Conservation (phyloP, 2,113 vertebrate species). For the Passer montanus region DNA sequence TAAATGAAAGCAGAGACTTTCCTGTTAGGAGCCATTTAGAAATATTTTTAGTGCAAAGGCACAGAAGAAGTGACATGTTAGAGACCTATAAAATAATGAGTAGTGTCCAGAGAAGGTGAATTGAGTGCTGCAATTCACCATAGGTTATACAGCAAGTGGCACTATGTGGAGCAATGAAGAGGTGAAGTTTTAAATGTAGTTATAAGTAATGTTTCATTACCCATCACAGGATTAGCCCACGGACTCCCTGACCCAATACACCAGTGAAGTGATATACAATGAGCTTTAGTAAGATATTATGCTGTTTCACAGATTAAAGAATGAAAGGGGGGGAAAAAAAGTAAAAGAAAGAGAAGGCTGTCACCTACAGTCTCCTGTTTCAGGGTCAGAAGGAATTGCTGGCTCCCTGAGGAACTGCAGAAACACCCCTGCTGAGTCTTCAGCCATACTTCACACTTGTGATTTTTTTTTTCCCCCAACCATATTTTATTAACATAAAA, state of each 20-base stretch:
- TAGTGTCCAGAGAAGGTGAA: conserved; percentile 15
- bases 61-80: neutral
- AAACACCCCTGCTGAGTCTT: neutral
- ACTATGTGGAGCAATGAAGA: accelerated
- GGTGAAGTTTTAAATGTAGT: neutral
- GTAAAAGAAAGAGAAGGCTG: neutral
- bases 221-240: neutral
- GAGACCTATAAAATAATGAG: conserved; percentile 15
- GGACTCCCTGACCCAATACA: neutral
- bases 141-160: neutral
- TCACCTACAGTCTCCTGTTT: neutral
- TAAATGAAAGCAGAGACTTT: neutral
- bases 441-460: neutral
- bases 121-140: neutral
- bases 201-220: neutral
- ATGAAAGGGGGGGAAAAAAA: neutral
- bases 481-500: neutral
- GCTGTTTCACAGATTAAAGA: neutral
- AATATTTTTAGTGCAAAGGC: neutral
- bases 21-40: neutral
- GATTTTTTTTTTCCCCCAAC: neutral
- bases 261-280: neutral
- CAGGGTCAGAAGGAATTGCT: neutral
- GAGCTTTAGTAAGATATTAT: neutral
- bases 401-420: neutral